These are phyloP conservation scores for Cercopithecus petaurista DNA, from an alignment of 2,797 vertebrate genomes.

Conservation along the genomic window DNA sequence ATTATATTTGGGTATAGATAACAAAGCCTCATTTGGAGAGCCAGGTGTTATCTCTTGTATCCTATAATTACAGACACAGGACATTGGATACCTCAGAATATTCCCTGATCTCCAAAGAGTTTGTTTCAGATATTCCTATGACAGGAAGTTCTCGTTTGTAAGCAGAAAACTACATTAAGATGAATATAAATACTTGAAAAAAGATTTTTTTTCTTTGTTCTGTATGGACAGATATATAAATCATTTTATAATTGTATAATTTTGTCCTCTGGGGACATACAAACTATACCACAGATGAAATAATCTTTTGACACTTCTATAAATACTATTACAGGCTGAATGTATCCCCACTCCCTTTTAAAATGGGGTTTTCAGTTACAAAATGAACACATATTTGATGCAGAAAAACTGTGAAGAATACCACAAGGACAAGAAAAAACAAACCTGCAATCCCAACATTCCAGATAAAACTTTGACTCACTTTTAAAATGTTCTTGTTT, in stretches of 20 bases:
- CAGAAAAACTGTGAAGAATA: background rate
- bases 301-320: background rate
- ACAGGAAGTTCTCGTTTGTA: background rate
- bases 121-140: background rate
- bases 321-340: background rate
- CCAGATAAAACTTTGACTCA: background rate
- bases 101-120: background rate
- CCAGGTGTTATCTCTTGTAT: background rate
- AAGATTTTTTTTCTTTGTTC: background rate
- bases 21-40: background rate
- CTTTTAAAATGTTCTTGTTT: background rate
- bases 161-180: background rate
- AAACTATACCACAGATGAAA: background rate
- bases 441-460: background rate
- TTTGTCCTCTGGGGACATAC: background rate
- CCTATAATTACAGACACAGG: background rate
- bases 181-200: background rate
- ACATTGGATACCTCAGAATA: background rate
- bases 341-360: background rate
- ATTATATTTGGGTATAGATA: background rate
- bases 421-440: background rate
- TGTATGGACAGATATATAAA: background rate
- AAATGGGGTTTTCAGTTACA: background rate
- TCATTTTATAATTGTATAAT: slow-evolving; percentile 4
- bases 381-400: background rate